Conservation (phyloP, 2,797 vertebrate genomes). For the Lagodon rhomboides region DNA sequence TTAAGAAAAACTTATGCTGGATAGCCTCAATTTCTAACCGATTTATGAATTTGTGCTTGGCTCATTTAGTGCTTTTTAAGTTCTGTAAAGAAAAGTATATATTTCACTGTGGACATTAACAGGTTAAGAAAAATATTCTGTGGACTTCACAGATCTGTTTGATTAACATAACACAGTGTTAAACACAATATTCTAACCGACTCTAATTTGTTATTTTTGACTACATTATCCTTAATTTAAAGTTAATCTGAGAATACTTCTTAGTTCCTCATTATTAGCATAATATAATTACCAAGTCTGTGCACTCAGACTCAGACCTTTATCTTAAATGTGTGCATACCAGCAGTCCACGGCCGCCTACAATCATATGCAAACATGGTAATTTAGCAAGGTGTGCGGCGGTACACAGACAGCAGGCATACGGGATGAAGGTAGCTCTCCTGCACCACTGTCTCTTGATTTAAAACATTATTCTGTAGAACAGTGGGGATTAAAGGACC, state of each 20-base stretch:
- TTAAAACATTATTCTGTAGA: slow-evolving; percentile 66
- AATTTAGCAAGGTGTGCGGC: slow-evolving; percentile 32
- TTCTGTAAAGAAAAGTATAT: not conserved
- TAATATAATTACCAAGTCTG: not conserved
- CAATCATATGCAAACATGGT: not conserved
- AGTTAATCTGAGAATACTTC: not conserved
- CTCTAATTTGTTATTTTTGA: too few relatives aligned
- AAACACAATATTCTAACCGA: too few relatives aligned
- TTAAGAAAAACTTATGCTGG: too few relatives aligned
- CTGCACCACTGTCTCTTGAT: slow-evolving; percentile 37
- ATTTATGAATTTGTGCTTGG: too few relatives aligned
- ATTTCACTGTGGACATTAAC: not conserved
- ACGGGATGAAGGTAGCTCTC: slow-evolving; percentile 14
- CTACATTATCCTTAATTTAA: not conserved
- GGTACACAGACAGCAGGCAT: slow-evolving; percentile 31
- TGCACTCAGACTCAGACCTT: not conserved
- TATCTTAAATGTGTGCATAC: not conserved
- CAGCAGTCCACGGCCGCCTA: not conserved
- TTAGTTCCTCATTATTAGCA: not conserved
- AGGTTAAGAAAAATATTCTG: not conserved
- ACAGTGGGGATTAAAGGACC: slow-evolving; percentile 60
- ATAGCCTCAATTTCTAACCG: too few relatives aligned
- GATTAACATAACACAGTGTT: too few relatives aligned
- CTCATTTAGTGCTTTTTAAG: too few relatives aligned
- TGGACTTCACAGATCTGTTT: not conserved